Evolutionary conservation across 2,888 invertebrate genomes (phyloP), one percentile per base, ranked within the genome.

Genomic region (Cephus spinipes): DNA sequence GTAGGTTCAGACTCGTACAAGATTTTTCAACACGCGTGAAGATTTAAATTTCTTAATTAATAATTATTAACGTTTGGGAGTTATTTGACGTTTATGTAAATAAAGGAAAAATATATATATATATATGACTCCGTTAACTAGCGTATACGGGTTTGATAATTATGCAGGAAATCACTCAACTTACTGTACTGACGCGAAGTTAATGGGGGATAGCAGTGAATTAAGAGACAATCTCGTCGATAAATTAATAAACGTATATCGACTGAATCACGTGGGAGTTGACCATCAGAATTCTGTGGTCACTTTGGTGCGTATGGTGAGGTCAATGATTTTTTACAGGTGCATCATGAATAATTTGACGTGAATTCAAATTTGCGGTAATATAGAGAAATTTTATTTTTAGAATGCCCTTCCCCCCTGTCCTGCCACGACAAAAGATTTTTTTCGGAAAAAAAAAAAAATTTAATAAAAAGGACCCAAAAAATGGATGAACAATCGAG

Each of bases 151-250:
- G 55, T 55, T 55, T 55, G 55, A 23, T 55, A 55, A 55, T 55
- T 55, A 55, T 55, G 23, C 55, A 55, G 6, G 2, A 55, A 55
- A 23, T 55, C 55, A 55, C 2, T 55, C 9, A 55, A 23, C 55
- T 55, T 55, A 55, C 23, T 23, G 23, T 9, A 55, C 9, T 23
- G 23, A 55, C 55, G 9, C 0, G 55, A 55, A 55, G 55, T 55
- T 55, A 55, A 55, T 55, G 9, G 15, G 9, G 0, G 1, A 55
- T 6, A 23, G 23, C 55, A 15, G 23, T 55, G 55, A 55, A 23
- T 55, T 23, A 55, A 55, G 32, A 71, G 75, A 78, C 76, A 76
- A 78, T 78, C 75, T 76, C 34, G 73, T 76, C 69, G 73, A 76
- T 68, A 75, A 33, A 78, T 78, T 76, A 55, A 36, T 31, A 73